Evolutionary conservation across 2,113 vertebrate species (phyloP), one percentile per base, ranked within the genome.

Genomic region (Serinus canaria): DNA sequence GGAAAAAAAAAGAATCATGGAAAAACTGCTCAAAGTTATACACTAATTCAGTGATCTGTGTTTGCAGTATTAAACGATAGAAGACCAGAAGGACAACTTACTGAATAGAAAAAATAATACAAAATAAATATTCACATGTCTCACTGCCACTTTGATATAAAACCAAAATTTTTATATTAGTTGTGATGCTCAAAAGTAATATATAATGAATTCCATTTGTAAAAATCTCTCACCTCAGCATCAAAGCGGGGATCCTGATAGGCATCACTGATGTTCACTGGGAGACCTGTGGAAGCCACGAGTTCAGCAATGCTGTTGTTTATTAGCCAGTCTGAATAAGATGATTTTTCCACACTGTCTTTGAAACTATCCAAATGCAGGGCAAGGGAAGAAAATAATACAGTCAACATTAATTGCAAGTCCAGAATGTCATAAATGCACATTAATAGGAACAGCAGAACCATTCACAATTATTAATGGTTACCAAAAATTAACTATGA

Each of bases 161-260:
- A 43, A 3, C 8, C 18, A 89, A 41, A 66, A 43, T 11, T n/a
- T 27, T n/a, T 75, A 8, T 33, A 67, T 68, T 72, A 73, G 15
- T 35, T 22, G 9, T 10, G 12, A 6, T 55, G 28, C 13, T 35
- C 56, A 83, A 67, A 80, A 55, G 24, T 37, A 11, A 88, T 11
- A 16, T n/a, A 21, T 53, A 41, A 63, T 27, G 49, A 41, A 60
- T 67, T 55, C 31, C 17, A 74, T 44, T 73, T 87, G 23, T 66
- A 30, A 78, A 59, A 46, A 31, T 56, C 50, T 95, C 97, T 97
- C 98, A 99, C 99, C 97, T 99, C 99, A 15, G 99, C 99, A 86
- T 99, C 99, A 89, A 99, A 99, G 96, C 99, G 99, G 41, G 99
- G 99, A 95, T 99, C 99, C 97, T 99, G 99, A 95, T 99, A 99